Percentiles rank a stretch among this genome's conserved stretches.
These are phyloP conservation scores for Scaptomyza hsui DNA, from an alignment of 1,140 invertebrate genomes.

Conservation along the genomic window DNA sequence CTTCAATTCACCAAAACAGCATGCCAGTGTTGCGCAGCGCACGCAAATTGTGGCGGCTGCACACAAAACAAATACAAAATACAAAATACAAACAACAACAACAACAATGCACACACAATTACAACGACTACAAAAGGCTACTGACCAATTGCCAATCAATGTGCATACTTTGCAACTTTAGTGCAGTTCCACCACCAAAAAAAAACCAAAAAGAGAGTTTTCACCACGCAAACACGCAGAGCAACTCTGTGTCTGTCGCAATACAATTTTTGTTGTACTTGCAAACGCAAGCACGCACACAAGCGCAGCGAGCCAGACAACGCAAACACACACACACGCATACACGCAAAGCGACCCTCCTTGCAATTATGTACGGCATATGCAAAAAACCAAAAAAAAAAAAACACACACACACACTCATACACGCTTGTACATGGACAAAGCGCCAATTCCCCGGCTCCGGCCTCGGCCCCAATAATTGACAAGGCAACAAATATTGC, in stretches of 20 bases:
- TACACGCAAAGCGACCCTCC: conserved; percentile 34
- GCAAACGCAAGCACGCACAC: conserved; percentile 30
- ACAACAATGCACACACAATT: neutral
- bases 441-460: conserved; percentile 48
- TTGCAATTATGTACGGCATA: conserved; percentile 41
- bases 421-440: conserved; percentile 32
- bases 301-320: conserved; percentile 27
- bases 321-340: conserved; percentile 24
- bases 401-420: conserved; percentile 12
- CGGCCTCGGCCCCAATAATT: conserved; percentile 42
- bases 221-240: conserved; percentile 31
- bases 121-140: neutral
- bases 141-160: neutral
- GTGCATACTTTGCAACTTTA: conserved; percentile 7
- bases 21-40: conserved; percentile 33
- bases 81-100: neutral
- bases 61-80: neutral
- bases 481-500: conserved; percentile 19
- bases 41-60: neutral
- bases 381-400: conserved; percentile 33
- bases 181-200: conserved; percentile 10
- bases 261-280: conserved; percentile 50
- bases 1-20: conserved; percentile 56
- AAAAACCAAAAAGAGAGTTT: conserved; percentile 22
- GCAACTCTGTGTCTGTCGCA: conserved; percentile 48